Percentiles rank a stretch among this genome's conserved stretches.
Evolutionary conservation across 2,113 vertebrate species (phyloP).

Genomic region (Oncorhynchus mykiss): DNA sequence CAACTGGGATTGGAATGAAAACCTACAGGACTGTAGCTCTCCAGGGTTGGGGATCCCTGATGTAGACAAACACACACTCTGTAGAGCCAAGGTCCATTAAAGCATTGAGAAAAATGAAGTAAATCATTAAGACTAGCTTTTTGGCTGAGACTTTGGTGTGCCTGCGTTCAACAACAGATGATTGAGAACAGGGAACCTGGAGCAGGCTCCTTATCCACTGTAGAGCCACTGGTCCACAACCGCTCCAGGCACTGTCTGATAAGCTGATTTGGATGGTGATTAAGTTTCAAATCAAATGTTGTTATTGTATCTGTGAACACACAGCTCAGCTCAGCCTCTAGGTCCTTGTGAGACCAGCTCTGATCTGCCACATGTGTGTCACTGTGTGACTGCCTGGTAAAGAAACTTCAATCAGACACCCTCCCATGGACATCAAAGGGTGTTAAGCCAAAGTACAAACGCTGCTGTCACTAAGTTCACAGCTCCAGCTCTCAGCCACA

Average conservation of each 20-base stretch:
- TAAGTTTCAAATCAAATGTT: too few relatives aligned
- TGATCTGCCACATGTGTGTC: background rate
- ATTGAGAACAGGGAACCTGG: background rate
- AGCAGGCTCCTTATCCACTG: background rate
- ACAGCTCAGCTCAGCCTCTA: background rate
- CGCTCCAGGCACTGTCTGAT: background rate
- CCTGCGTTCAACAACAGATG: background rate
- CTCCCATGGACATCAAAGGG: background rate
- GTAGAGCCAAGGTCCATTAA: background rate
- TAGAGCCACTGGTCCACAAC: background rate
- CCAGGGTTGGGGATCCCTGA: too few relatives aligned
- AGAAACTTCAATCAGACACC: constrained; percentile 1
- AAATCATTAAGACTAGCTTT: constrained; percentile 4
- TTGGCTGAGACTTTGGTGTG: background rate
- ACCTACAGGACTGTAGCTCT: too few relatives aligned
- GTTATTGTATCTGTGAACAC: background rate
- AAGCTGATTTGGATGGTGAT: background rate
- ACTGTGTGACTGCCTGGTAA: background rate
- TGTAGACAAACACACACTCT: background rate
- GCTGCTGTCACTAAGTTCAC: background rate
- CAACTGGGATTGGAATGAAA: too few relatives aligned
- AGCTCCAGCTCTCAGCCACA: background rate
- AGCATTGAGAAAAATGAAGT: background rate
- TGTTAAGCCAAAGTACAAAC: background rate
- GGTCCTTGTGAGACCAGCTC: background rate